These are phyloP conservation scores for Stenichneumon culpator DNA, from an alignment of 2,888 invertebrate genomes.

Conservation along the genomic window DNA sequence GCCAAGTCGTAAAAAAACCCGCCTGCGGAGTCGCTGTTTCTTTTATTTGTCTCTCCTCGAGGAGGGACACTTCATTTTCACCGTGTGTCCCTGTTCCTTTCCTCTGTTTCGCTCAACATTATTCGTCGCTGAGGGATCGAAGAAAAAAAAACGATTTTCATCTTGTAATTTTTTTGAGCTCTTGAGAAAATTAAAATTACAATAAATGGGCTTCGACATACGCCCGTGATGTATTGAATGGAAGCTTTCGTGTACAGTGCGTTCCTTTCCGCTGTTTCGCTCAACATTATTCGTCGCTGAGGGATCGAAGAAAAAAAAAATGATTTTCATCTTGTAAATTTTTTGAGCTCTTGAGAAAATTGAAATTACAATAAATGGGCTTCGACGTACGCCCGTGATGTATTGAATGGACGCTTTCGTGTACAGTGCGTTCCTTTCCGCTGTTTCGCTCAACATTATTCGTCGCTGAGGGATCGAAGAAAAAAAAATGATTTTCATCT, in stretches of 20 bases:
- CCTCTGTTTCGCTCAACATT: conserved; percentile 10
- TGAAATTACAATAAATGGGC: background rate
- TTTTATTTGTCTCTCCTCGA: conserved; percentile 55
- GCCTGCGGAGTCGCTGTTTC: conserved; percentile 69
- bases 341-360: background rate
- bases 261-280: too few species aligned
- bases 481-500: background rate
- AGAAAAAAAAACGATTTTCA: background rate
- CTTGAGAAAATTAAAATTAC: background rate
- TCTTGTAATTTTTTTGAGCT: background rate
- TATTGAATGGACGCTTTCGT: background rate
- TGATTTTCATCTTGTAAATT: background rate
- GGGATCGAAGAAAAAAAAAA: background rate
- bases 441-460: too few species aligned
- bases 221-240: background rate
- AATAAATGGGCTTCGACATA: background rate
- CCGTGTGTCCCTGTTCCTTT: conserved; percentile 29
- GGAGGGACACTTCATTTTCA: conserved; percentile 62
- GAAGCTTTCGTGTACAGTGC: too few species aligned
- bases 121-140: background rate
- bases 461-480: background rate
- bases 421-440: too few species aligned
- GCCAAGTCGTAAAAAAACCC: conserved; percentile 81
- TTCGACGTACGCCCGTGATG: background rate
- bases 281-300: too few species aligned